Evolutionary conservation across 2,888 invertebrate species (phyloP).

Genomic region (Clistopyga incitator): DNA sequence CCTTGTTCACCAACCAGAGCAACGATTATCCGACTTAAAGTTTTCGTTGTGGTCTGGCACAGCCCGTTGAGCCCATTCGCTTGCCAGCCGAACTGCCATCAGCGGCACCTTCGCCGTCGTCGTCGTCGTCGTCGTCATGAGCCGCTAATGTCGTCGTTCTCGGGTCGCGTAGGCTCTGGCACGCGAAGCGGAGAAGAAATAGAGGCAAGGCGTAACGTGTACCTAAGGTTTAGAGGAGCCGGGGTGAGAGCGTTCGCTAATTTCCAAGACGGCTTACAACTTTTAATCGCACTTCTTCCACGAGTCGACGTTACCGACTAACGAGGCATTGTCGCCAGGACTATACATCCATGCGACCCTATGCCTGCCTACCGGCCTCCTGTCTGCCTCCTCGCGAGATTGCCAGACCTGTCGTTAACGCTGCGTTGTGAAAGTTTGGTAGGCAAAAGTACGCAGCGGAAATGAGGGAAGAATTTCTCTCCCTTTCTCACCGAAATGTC

Average conservation of each 20-base stretch:
- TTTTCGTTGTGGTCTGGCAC: constrained; percentile 56
- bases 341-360: constrained; percentile 46
- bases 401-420: constrained; percentile 50
- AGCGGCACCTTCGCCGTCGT: constrained; percentile 44
- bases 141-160: constrained; percentile 67
- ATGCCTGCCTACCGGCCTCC: constrained; percentile 34
- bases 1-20: constrained; percentile 44
- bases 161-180: constrained; percentile 36
- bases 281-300: constrained; percentile 79
- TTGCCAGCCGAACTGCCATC: constrained; percentile 42
- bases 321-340: constrained; percentile 80
- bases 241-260: constrained; percentile 72
- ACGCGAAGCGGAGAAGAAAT: constrained; percentile 45
- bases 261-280: constrained; percentile 79
- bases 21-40: constrained; percentile 70
- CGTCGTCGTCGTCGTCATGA: constrained; percentile 59
- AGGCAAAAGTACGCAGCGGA: constrained; percentile 15
- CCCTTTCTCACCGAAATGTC: constrained; percentile 19
- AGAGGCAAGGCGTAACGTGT: constrained; percentile 27
- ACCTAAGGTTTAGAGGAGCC: constrained; percentile 26
- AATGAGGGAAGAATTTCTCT: constrained; percentile 16
- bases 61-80: constrained; percentile 53
- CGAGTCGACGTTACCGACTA: constrained; percentile 76
- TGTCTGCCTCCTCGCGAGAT: constrained; percentile 42
- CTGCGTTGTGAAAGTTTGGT: constrained; percentile 46